A percentile compares a stretch with the other conserved stretches of the same genome.
Evolutionary conservation across 2,888 invertebrate species (phyloP).

Genomic region (Agonopterix heracliana): DNA sequence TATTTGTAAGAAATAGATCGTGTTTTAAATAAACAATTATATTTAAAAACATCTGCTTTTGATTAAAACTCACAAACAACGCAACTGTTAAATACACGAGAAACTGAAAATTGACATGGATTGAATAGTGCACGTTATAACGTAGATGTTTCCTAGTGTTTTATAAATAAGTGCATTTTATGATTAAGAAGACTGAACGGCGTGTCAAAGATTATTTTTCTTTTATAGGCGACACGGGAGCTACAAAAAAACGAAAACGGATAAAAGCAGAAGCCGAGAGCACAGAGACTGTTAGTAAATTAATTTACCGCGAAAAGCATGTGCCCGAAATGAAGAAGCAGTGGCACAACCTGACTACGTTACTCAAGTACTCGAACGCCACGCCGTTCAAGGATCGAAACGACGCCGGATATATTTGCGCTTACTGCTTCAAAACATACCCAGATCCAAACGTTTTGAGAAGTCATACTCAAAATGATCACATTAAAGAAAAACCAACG

Average conservation of each 20-base stretch:
- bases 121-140: too few species aligned
- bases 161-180: too few species aligned
- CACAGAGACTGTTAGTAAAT: conserved; percentile 28
- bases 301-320: conserved; percentile 39
- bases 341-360: conserved; percentile 59
- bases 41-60: too few species aligned
- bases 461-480: conserved; percentile 49
- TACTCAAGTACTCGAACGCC: conserved; percentile 58
- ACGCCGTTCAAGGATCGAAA: conserved; percentile 66
- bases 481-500: conserved; percentile 51
- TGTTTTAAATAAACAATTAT: too few species aligned
- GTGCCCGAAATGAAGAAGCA: conserved; percentile 62
- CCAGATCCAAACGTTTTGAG: conserved; percentile 48
- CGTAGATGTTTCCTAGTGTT: too few species aligned
- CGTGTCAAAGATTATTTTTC: conserved; percentile 66
- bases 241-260: conserved; percentile 51
- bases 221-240: conserved; percentile 67
- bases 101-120: too few species aligned
- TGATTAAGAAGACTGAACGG: conserved; percentile 21
- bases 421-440: conserved; percentile 60
- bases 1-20: too few species aligned
- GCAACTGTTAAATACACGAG: too few species aligned
- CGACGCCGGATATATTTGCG: conserved; percentile 63
- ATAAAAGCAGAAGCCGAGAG: conserved; percentile 41
- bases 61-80: too few species aligned